Evolutionary conservation across 37 sponge, comb jelly and placozoan species (phyloP).

Genomic region (Petrosia ficiformis): DNA sequence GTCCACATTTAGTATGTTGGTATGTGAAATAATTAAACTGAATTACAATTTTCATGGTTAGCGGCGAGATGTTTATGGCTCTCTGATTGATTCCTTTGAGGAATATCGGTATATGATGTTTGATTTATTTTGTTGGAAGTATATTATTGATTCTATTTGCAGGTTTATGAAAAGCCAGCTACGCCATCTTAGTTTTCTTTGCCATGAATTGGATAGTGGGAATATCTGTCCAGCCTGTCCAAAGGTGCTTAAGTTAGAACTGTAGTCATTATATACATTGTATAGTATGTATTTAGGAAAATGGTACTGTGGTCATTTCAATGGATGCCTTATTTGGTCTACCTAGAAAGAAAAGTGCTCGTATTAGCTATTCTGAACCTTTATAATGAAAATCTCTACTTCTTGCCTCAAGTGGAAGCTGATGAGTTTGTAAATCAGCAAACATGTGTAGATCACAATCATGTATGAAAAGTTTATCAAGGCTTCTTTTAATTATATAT

Average conservation of each 20-base stretch:
- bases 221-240: slow-evolving; percentile 36
- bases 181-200: slow-evolving; percentile 6
- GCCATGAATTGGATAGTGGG: background rate
- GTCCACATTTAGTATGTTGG: slow-evolving; percentile 3
- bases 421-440: slow-evolving; percentile 1
- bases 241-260: background rate
- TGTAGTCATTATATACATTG: background rate
- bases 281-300: background rate
- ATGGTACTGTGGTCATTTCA: slow-evolving; percentile 10
- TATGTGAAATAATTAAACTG: background rate
- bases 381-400: slow-evolving; percentile 14
- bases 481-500: background rate
- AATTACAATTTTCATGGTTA: background rate
- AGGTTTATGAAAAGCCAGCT: slow-evolving; percentile 15
- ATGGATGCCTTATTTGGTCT: slow-evolving; percentile 40
- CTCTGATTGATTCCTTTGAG: slow-evolving; percentile 20
- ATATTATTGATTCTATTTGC: background rate
- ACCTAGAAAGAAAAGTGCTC: slow-evolving; percentile 20
- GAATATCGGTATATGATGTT: slow-evolving; percentile 26
- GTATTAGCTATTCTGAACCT: background rate
- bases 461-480: background rate
- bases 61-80: background rate
- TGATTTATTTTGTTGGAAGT: background rate
- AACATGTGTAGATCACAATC: background rate
- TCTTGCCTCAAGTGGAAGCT: slow-evolving; percentile 6